These are phyloP conservation scores for Thera britannica DNA, from an alignment of 2,888 invertebrate genomes.

Conservation along the genomic window DNA sequence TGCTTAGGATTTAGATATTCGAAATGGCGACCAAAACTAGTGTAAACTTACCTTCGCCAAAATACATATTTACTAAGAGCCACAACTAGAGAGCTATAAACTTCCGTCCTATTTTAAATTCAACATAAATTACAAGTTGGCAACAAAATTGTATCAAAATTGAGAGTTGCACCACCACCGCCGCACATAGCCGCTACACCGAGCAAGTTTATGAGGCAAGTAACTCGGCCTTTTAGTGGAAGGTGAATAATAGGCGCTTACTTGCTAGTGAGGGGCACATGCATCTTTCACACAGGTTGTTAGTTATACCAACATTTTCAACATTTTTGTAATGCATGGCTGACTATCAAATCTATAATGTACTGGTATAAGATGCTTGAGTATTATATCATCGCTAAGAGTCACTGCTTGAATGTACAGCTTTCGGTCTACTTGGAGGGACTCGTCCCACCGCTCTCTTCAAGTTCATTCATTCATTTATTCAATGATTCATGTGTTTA, in stretches of 20 bases:
- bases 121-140: constrained; percentile 45
- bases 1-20: too few relatives aligned
- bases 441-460: too few relatives aligned
- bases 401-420: too few relatives aligned
- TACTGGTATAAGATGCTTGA: too few relatives aligned
- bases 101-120: constrained; percentile 37
- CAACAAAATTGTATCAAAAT: constrained; percentile 43
- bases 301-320: neutral
- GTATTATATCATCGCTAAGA: too few relatives aligned
- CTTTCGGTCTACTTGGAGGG: too few relatives aligned
- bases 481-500: too few relatives aligned
- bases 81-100: constrained; percentile 23
- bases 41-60: neutral
- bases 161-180: constrained; percentile 29
- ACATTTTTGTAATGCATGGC: neutral
- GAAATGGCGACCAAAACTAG: neutral
- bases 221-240: constrained; percentile 39
- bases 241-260: constrained; percentile 32
- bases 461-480: too few relatives aligned
- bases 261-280: constrained; percentile 12
- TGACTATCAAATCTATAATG: too few relatives aligned
- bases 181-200: constrained; percentile 24
- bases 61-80: constrained; percentile 25
- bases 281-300: constrained; percentile 9
- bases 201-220: constrained; percentile 38